These are phyloP conservation scores for Lepidotrigona ventralis DNA, from an alignment of 1,140 invertebrate species.

Conservation along the genomic window DNA sequence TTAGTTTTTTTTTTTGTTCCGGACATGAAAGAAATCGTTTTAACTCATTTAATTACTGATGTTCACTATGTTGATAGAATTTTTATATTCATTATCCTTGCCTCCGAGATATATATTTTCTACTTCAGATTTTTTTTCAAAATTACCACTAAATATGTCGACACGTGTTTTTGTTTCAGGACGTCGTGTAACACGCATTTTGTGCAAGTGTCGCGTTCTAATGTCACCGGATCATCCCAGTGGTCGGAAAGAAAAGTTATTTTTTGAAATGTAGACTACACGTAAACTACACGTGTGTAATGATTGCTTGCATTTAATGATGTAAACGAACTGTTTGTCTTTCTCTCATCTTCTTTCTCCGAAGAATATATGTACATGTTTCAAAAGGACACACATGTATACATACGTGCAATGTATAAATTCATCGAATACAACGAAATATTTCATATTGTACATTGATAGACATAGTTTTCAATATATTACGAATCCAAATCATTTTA, in stretches of 20 bases:
- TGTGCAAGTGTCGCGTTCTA: background rate
- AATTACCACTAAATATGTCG: slow-evolving; percentile 35
- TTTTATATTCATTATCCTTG: background rate
- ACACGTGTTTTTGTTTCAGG: slow-evolving; percentile 69
- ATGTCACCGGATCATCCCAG: background rate
- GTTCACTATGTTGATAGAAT: background rate
- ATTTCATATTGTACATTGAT: slow-evolving; percentile 27
- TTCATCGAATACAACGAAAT: background rate
- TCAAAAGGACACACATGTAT: background rate
- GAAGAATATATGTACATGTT: background rate
- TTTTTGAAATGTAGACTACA: background rate
- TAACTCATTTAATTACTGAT: slow-evolving; percentile 4
- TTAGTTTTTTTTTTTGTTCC: background rate
- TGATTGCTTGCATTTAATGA: background rate
- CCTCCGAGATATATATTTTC: background rate
- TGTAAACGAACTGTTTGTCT: background rate
- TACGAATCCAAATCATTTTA: slow-evolving; percentile 26
- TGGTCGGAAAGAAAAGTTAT: background rate
- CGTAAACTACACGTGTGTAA: background rate
- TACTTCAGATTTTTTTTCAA: background rate
- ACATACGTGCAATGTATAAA: background rate
- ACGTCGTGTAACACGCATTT: background rate
- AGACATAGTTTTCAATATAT: slow-evolving; percentile 5
- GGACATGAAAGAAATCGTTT: background rate
- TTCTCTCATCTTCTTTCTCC: background rate